These are phyloP conservation scores for Lontra canadensis DNA, from an alignment of 2,113 vertebrate species.

Conservation along the genomic window DNA sequence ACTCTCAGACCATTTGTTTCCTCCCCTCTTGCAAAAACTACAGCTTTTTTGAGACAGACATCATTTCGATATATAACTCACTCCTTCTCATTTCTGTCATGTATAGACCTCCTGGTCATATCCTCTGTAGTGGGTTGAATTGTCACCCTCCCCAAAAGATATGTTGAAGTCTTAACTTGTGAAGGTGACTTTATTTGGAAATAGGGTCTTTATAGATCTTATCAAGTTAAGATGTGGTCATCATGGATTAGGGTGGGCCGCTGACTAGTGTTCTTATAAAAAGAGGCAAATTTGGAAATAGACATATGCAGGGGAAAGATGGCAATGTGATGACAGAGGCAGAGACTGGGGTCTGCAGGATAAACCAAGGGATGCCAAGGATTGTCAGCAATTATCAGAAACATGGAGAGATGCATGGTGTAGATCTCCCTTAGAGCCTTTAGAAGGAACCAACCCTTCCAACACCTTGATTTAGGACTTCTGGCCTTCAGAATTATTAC, in stretches of 20 bases:
- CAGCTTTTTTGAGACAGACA: neutral
- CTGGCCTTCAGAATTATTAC: neutral
- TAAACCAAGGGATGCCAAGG: neutral
- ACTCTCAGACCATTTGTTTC: neutral
- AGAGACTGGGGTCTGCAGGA: neutral
- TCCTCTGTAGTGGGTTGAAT: neutral
- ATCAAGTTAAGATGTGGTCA: neutral
- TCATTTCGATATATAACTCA: neutral
- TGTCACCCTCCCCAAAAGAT: neutral
- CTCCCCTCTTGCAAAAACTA: neutral
- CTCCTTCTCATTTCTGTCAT: neutral
- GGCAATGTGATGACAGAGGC: neutral
- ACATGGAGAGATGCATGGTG: neutral
- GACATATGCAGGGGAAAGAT: neutral
- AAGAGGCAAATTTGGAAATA: neutral
- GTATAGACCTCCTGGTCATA: neutral
- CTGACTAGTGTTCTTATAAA: neutral
- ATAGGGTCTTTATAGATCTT: neutral
- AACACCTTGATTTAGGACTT: constrained; percentile 7
- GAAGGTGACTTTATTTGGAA: constrained; percentile 26
- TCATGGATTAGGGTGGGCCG: neutral
- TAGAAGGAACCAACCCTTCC: neutral
- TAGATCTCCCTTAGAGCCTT: neutral
- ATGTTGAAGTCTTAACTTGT: neutral
- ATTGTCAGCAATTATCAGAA: neutral